Evolutionary conservation across 2,797 vertebrate species (phyloP).

Genomic region (Neomorphus geoffroyi): DNA sequence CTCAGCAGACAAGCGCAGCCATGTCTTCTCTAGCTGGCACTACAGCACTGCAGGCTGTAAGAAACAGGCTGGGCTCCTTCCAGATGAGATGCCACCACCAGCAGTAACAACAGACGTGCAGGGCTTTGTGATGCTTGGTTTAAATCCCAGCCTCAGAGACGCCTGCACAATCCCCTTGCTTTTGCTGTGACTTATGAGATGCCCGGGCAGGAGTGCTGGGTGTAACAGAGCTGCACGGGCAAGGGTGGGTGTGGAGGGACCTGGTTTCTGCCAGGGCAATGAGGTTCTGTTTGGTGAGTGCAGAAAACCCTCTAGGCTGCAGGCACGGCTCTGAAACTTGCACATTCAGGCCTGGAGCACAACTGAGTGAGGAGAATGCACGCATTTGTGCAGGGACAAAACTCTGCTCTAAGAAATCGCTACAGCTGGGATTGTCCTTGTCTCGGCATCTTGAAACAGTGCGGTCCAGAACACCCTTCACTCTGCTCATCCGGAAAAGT

Average conservation of each 20-base stretch:
- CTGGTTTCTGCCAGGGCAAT: fast-evolving
- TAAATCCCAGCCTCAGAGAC: slow-evolving; percentile 44
- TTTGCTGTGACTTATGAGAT: neutral
- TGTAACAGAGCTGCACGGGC: neutral
- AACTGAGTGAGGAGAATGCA: neutral
- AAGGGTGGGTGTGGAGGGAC: neutral
- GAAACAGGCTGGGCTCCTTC: slow-evolving; percentile 12
- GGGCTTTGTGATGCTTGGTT: slow-evolving; percentile 43
- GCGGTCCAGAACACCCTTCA: neutral
- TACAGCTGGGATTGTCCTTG: neutral
- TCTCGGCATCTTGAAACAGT: neutral
- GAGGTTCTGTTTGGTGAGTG: neutral
- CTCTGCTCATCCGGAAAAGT: neutral
- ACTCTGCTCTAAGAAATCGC: neutral
- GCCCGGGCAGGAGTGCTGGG: neutral
- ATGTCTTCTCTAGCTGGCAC: neutral
- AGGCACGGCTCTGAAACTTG: neutral
- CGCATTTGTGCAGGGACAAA: neutral
- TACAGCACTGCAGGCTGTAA: neutral
- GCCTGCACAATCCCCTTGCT: neutral
- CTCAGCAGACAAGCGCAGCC: neutral
- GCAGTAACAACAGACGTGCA: slow-evolving; percentile 10
- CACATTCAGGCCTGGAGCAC: neutral
- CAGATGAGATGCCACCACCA: slow-evolving; percentile 56
- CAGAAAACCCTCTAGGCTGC: neutral